Conservation (phyloP, 2,888 invertebrate genomes). For the Beris chalybata region DNA sequence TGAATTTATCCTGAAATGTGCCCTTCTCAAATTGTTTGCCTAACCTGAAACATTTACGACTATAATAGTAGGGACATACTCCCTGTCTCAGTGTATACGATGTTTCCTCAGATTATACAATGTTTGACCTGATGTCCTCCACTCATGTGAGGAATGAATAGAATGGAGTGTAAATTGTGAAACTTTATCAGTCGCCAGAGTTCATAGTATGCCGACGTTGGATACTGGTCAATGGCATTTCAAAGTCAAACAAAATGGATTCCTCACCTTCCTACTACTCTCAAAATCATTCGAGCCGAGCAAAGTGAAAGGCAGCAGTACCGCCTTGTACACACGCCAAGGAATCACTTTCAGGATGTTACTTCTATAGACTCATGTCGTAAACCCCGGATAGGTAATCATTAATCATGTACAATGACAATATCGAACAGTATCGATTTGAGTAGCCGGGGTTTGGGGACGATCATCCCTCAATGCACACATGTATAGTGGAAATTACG, state of each 20-base stretch:
- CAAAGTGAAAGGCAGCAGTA: not conserved
- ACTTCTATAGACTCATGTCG: slow-evolving; percentile 3
- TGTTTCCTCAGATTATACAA: not conserved
- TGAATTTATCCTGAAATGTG: not conserved
- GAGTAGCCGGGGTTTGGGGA: not conserved
- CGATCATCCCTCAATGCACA: not conserved
- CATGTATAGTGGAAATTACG: no score
- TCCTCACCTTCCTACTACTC: not conserved
- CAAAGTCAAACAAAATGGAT: slow-evolving; percentile 1
- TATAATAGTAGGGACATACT: not conserved
- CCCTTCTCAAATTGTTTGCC: not conserved
- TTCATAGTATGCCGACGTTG: not conserved
- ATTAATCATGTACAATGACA: slow-evolving; percentile 22
- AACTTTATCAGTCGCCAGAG: not conserved
- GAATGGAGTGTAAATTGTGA: not conserved
- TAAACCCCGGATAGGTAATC: slow-evolving; percentile 17
- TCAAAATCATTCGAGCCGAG: not conserved
- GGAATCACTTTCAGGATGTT: slow-evolving; percentile 1
- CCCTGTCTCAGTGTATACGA: not conserved
- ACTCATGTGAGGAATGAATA: not conserved
- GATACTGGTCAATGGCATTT: not conserved
- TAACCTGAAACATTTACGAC: slow-evolving; percentile 8
- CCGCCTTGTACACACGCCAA: not conserved
- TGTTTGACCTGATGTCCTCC: not conserved
- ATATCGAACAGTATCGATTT: slow-evolving; percentile 6